These are phyloP conservation scores for Diadegma fenestrale DNA, from an alignment of 2,888 invertebrate genomes.

Conservation along the genomic window DNA sequence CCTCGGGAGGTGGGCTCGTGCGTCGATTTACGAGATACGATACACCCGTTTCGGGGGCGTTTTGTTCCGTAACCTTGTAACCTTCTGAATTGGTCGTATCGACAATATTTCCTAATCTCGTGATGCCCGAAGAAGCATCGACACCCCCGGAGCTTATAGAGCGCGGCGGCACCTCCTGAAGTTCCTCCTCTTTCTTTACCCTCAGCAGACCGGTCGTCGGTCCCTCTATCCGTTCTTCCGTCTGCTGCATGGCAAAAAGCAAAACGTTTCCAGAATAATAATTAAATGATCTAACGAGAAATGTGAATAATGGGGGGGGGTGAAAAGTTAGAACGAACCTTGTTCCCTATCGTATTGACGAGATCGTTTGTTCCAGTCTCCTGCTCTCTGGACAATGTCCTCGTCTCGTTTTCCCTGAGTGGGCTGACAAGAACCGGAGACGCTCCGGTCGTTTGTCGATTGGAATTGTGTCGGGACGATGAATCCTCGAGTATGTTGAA, in stretches of 20 bases:
- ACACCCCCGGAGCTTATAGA: constrained; percentile 70
- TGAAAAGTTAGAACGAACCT: constrained; percentile 74
- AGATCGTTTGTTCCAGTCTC: constrained; percentile 76
- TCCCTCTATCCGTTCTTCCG: constrained; percentile 82
- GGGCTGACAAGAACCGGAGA: constrained; percentile 73
- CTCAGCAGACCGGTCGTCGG: constrained; percentile 81
- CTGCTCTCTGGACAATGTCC: constrained; percentile 72
- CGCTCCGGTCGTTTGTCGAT: constrained; percentile 67
- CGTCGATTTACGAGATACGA: constrained; percentile 80
- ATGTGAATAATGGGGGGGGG: no score
- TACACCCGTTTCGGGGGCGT: constrained; percentile 73
- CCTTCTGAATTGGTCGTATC: constrained; percentile 54
- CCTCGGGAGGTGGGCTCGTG: constrained; percentile 85
- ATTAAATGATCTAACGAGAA: no score
- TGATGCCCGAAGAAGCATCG: constrained; percentile 65
- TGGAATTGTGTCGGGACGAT: constrained; percentile 78
- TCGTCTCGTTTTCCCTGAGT: constrained; percentile 78
- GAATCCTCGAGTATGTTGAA: constrained; percentile 78
- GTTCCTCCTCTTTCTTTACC: constrained; percentile 84
- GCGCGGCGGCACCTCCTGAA: constrained; percentile 81
- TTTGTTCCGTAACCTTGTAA: constrained; percentile 76
- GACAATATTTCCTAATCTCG: constrained; percentile 64
- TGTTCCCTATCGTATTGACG: constrained; percentile 82
- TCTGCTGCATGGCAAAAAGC: constrained; percentile 71
- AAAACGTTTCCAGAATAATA: no score